A percentile compares a stretch with the other conserved stretches of the same genome.
phyloP scores from a whole-genome alignment of 2,113 vertebrate genomes.

The Oplegnathus fasciatus region DNA sequence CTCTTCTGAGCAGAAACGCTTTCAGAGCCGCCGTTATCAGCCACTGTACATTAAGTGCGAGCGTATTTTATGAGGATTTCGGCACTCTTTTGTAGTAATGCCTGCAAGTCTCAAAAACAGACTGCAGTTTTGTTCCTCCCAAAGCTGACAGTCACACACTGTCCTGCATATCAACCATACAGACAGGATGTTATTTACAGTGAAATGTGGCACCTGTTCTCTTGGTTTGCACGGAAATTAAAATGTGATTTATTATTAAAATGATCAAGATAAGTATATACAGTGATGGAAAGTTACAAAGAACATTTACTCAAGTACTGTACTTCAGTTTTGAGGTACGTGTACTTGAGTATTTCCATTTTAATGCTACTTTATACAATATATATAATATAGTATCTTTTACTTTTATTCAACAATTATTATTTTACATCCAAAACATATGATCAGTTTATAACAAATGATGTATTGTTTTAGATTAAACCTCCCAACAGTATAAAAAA shows the following conservation, averaged over 20 bases:
- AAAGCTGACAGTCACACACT: background rate
- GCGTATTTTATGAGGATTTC: background rate
- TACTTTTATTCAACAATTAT: background rate
- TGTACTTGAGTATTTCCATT: background rate
- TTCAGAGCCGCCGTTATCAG: background rate
- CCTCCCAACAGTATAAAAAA: background rate
- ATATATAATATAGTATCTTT: background rate
- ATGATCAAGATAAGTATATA: background rate
- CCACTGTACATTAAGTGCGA: background rate
- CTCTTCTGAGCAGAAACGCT: background rate
- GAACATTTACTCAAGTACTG: background rate
- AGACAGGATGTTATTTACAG: background rate
- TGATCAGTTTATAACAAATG: accelerated
- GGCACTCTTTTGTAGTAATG: background rate
- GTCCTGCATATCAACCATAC: background rate
- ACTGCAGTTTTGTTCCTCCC: background rate
- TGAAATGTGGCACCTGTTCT: background rate
- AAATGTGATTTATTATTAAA: background rate
- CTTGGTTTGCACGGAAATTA: background rate
- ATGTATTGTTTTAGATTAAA: background rate
- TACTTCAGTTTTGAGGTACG: background rate
- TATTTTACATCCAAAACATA: background rate
- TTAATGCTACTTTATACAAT: background rate
- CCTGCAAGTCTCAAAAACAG: background rate
- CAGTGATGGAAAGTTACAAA: background rate